Percentiles rank a stretch among this genome's conserved stretches.
Conservation (phyloP, 92 coral and sea anemone species). For the Bergia puertoricense region DNA sequence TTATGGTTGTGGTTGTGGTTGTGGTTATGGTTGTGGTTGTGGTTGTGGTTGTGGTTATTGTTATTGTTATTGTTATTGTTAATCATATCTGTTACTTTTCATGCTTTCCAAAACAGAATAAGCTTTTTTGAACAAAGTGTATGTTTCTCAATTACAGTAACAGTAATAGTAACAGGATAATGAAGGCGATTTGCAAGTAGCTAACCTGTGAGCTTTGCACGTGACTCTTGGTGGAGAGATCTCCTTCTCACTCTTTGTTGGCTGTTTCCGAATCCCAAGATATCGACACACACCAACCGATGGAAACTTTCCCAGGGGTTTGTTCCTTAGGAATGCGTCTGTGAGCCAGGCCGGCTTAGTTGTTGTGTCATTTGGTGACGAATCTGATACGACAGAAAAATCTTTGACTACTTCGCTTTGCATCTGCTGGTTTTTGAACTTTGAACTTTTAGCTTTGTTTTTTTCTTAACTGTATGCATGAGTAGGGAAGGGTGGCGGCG, state of each 20-base stretch:
- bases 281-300: background rate
- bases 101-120: no score
- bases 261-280: slow-evolving; percentile 5
- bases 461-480: background rate
- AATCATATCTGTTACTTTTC: no score
- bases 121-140: no score
- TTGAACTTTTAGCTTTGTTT: background rate
- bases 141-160: no score
- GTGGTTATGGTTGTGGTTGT: no score
- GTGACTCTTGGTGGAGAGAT: background rate
- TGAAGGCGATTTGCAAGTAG: no score
- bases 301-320: background rate
- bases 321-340: slow-evolving; percentile 1
- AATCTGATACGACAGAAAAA: no score
- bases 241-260: slow-evolving; percentile 8
- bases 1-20: no score
- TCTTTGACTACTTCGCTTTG: background rate
- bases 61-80: no score
- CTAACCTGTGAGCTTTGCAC: slow-evolving; percentile 4
- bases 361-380: background rate
- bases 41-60: no score
- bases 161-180: no score
- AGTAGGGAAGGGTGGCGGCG: no score
- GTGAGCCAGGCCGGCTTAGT: background rate
- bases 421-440: background rate